A percentile compares a stretch with the other conserved stretches of the same genome.
phyloP scores from a whole-genome alignment of 2,113 vertebrate species.

The Zosterops pallidus region DNA sequence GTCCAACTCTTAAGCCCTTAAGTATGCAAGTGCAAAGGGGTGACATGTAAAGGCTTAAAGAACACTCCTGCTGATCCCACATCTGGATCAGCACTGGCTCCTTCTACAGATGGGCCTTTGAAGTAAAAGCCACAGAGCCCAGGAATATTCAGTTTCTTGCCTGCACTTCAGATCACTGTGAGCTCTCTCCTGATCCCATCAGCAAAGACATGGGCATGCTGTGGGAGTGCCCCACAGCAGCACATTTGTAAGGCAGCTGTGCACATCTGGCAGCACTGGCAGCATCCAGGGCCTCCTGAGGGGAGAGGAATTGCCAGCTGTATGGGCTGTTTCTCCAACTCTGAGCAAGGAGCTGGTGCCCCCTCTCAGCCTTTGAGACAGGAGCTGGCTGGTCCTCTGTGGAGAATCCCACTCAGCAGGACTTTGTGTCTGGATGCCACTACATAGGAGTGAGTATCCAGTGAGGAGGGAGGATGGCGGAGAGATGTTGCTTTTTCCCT shows the following conservation, averaged over 20 bases:
- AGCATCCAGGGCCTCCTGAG: background rate
- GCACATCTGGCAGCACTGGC: background rate
- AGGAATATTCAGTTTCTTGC: background rate
- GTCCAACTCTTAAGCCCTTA: background rate
- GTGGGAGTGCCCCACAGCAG: background rate
- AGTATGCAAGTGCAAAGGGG: background rate
- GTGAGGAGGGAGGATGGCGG: background rate
- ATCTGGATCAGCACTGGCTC: background rate
- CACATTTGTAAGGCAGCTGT: background rate
- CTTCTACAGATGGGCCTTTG: background rate
- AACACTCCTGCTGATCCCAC: background rate
- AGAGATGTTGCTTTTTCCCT: background rate
- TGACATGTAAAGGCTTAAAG: background rate
- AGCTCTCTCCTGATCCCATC: background rate
- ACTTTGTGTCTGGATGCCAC: background rate
- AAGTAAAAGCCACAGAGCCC: background rate
- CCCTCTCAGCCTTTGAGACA: background rate
- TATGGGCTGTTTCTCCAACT: background rate
- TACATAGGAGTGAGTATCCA: background rate
- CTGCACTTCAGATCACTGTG: background rate
- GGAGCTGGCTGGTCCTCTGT: background rate
- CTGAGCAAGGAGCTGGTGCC: background rate
- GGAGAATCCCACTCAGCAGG: background rate
- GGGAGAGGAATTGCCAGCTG: background rate
- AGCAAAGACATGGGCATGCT: background rate